Evolutionary conservation across 2,888 invertebrate genomes (phyloP).

Genomic region (Ryuthela nishihirai): DNA sequence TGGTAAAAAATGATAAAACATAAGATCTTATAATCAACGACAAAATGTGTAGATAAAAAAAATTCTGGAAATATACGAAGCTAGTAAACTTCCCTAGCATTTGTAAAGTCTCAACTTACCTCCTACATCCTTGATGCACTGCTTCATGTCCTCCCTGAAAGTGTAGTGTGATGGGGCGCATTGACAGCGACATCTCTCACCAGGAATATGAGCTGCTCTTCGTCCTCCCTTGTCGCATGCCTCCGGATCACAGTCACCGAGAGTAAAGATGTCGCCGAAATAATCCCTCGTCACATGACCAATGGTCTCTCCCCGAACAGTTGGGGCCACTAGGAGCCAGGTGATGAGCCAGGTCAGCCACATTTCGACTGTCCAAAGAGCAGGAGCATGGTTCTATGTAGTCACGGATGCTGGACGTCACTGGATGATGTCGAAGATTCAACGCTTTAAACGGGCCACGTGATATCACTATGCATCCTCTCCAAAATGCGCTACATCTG

Average conservation of each 20-base stretch:
- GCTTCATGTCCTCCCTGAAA: slow-evolving; percentile 76
- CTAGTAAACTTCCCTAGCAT: no score
- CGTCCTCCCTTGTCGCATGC: slow-evolving; percentile 48
- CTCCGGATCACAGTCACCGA: slow-evolving; percentile 46
- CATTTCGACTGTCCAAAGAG: no score
- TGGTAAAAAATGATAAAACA: no score
- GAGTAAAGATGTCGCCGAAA: slow-evolving; percentile 60
- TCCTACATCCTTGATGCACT: slow-evolving; percentile 80
- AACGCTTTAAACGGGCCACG: no score
- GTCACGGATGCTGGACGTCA: no score
- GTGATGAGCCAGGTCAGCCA: slow-evolving; percentile 6
- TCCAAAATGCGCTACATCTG: no score
- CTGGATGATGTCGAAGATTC: no score
- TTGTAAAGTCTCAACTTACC: slow-evolving; percentile 68
- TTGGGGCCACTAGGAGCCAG: neutral
- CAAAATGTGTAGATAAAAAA: no score
- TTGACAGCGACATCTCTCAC: slow-evolving; percentile 65
- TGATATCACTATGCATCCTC: no score
- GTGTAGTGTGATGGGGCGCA: slow-evolving; percentile 71
- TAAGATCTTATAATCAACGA: no score
- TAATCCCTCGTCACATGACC: slow-evolving; percentile 57
- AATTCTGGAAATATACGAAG: no score
- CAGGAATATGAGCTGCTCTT: slow-evolving; percentile 49
- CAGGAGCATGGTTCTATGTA: no score
- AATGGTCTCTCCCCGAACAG: slow-evolving; percentile 6